These are phyloP conservation scores for Psittacus erithacus DNA, from an alignment of 2,113 vertebrate genomes.

Conservation along the genomic window DNA sequence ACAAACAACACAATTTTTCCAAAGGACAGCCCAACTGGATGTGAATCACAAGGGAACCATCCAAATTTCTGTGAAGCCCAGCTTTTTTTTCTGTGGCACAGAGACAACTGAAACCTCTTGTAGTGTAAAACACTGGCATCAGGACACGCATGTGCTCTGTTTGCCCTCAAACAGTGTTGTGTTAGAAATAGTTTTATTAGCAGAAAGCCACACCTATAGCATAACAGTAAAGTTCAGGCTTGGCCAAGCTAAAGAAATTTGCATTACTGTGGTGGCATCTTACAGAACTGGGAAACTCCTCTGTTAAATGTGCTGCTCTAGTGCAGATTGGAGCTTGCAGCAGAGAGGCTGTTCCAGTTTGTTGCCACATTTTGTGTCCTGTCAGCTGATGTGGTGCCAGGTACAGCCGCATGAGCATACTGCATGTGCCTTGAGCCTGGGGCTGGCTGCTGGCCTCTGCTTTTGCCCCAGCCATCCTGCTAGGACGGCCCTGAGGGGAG, in stretches of 20 bases:
- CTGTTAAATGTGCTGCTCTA: background rate
- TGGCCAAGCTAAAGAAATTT: background rate
- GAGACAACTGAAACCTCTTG: constrained; percentile 30
- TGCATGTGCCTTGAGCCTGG: background rate
- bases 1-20: background rate
- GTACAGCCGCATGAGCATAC: background rate
- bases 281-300: background rate
- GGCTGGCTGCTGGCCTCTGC: background rate
- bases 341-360: background rate
- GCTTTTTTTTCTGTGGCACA: background rate
- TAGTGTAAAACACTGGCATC: background rate
- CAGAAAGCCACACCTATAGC: background rate
- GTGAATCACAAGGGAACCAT: constrained; percentile 22
- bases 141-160: background rate
- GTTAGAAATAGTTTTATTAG: background rate
- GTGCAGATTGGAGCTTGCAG: background rate
- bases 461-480: fast-evolving
- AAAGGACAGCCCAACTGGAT: background rate
- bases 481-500: background rate
- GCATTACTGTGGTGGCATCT: background rate
- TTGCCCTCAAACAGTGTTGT: background rate
- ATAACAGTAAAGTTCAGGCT: background rate
- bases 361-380: background rate
- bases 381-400: background rate
- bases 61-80: background rate